phyloP scores from a whole-genome alignment of 2,797 vertebrate genomes.

The Saguinus oedipus region DNA sequence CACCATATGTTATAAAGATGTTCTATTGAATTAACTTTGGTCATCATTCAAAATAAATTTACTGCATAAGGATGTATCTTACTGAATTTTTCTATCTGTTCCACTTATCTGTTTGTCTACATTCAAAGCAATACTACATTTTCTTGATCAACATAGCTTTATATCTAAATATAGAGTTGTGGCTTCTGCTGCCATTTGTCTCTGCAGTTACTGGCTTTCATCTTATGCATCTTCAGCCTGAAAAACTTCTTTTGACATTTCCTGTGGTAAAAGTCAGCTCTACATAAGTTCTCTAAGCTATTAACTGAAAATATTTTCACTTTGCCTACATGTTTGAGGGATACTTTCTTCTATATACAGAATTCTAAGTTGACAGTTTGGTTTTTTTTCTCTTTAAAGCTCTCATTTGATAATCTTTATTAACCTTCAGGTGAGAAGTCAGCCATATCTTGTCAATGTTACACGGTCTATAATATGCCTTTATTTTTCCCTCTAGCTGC shows the following conservation, averaged over 20 bases:
- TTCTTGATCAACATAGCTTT: not conserved
- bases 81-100: not conserved
- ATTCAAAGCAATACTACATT: not conserved
- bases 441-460: not conserved
- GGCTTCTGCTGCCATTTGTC: not conserved
- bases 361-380: not conserved
- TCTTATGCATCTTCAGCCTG: not conserved
- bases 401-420: not conserved
- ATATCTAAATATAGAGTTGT: not conserved
- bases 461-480: not conserved
- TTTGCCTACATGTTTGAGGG: not conserved
- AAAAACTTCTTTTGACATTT: not conserved
- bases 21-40: not conserved
- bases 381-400: not conserved
- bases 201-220: not conserved
- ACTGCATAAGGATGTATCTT: not conserved
- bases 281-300: not conserved
- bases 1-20: not conserved
- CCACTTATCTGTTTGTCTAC: not conserved
- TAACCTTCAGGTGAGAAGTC: not conserved
- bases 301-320: not conserved
- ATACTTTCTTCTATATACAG: not conserved
- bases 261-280: not conserved
- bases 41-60: not conserved
- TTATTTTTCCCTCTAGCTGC: not conserved